Percentiles rank a stretch among this genome's conserved stretches.
Conservation (phyloP, 2,797 vertebrate genomes). For the Mormyrus hasselquistii region DNA sequence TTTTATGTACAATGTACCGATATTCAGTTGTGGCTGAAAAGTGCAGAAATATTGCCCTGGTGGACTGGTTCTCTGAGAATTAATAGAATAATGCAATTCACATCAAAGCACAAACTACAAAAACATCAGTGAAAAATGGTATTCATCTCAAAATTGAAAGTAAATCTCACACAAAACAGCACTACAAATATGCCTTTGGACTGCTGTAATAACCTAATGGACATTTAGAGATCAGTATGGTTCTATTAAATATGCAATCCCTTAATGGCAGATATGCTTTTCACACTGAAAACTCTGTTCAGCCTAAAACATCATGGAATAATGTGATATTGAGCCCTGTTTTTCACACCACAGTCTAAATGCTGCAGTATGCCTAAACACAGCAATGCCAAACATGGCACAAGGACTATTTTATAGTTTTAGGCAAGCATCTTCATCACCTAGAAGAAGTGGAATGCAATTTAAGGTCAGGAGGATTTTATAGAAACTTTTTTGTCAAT, state of each 20-base stretch:
- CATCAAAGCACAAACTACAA: not conserved
- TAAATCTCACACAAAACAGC: not conserved
- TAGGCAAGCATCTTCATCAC: not conserved
- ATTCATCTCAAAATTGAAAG: not conserved
- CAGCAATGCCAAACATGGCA: not conserved
- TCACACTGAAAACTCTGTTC: not conserved
- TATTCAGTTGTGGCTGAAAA: not conserved
- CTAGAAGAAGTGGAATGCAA: not conserved
- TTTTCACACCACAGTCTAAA: not conserved
- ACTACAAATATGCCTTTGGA: not conserved
- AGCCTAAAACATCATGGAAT: not conserved
- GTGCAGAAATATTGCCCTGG: not conserved
- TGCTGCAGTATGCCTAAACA: not conserved
- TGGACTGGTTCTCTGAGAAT: not conserved
- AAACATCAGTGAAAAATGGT: not conserved
- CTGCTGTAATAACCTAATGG: not conserved
- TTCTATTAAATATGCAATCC: not conserved
- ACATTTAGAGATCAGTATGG: not conserved
- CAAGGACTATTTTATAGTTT: not conserved
- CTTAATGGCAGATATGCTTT: not conserved
- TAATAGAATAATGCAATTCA: not conserved
- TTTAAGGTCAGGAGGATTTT: not conserved
- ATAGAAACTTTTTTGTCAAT: not conserved
- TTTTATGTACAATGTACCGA: not conserved
- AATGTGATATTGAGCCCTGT: not conserved